phyloP scores from a whole-genome alignment of 2,888 invertebrate species.

The Dolichomitus sp. region DNA sequence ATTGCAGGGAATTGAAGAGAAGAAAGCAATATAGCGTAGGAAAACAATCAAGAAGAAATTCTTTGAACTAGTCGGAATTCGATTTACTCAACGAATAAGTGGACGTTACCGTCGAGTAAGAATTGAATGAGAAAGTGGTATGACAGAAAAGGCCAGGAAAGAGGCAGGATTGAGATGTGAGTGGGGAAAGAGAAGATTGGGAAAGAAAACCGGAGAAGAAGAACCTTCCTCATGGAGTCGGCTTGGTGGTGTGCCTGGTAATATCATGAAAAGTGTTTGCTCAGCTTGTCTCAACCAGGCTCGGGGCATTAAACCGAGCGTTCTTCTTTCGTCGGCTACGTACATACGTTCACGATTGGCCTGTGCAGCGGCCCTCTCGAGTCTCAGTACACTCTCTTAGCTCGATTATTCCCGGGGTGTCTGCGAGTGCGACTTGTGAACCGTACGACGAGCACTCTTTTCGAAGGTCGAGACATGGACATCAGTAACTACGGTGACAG shows the following conservation, averaged over 20 bases:
- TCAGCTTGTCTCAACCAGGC: slow-evolving; percentile 83
- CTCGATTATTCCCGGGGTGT: slow-evolving; percentile 66
- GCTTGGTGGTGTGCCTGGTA: slow-evolving; percentile 75
- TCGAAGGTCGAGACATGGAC: neutral
- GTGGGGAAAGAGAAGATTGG: slow-evolving; percentile 40
- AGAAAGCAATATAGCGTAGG: slow-evolving; percentile 8
- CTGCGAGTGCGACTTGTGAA: slow-evolving; percentile 54
- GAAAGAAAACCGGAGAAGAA: slow-evolving; percentile 38
- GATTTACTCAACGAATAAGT: slow-evolving; percentile 50
- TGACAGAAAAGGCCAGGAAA: slow-evolving; percentile 6
- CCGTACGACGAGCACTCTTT: slow-evolving; percentile 48
- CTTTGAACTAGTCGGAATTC: slow-evolving; percentile 54
- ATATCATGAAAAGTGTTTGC: slow-evolving; percentile 86
- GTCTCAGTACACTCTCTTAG: slow-evolving; percentile 57
- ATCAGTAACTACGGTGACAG: neutral
- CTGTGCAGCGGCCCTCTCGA: slow-evolving; percentile 59
- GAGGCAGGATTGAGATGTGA: slow-evolving; percentile 48
- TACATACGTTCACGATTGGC: slow-evolving; percentile 53
- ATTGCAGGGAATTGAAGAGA: slow-evolving; percentile 2
- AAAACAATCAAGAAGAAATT: slow-evolving; percentile 52
- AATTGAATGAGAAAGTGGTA: slow-evolving; percentile 35
- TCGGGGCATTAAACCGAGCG: slow-evolving; percentile 80
- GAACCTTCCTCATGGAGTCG: slow-evolving; percentile 68
- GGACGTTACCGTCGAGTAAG: slow-evolving; percentile 19
- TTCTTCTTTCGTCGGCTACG: slow-evolving; percentile 70